Evolutionary conservation across 1,140 invertebrate genomes (phyloP), one percentile per base, ranked within the genome.

Genomic region (Lucilia sericata): DNA sequence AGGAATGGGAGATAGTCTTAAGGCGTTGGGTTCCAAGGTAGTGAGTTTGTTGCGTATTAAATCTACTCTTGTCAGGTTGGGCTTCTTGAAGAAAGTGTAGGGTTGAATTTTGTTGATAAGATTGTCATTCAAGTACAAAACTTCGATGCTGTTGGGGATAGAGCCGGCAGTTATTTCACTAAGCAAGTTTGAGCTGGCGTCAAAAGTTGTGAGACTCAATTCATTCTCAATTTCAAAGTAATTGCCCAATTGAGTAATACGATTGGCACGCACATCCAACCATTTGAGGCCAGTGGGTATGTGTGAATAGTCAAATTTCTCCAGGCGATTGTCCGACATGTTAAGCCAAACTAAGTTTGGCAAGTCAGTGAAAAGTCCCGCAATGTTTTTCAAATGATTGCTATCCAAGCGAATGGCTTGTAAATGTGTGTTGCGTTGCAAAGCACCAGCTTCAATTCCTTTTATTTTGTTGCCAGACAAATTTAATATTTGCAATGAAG

Each of bases 61-160:
- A 91, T 98, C 96, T 2, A 98, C 96, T 80, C 95, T 92, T 1
- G 96, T 97, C 80, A 98, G 91, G 91, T 98, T 98, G 2, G 96
- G 96, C 90, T 98, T 98, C 88, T 97, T 96, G 91, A 97, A 96
- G 91, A 98, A 98, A n/a, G 97, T 96, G 86, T 97, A 97, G 0
- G 96, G 96, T 87, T 97, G 96, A 78, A 98, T 96, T 92, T 95
- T 96, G 30, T 94, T 94, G 85, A 98, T 98, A 60, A 94, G 92
- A 92, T 98, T 98, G 89, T 97, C 95, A 87, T 96, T 96, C 36
- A 98, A 92, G 87, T 96, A 96, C 7, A 98, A 91, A 86, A 96
- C 93, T 91, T 97, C 95, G 0, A 98, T 95, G 84, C 96, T 96
- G 91, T 97, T 96, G 0, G 97, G 97, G 87, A 98, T 95, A 1